Conservation (phyloP, 2,113 vertebrate species). For the Hippocampus guttulatus region DNA sequence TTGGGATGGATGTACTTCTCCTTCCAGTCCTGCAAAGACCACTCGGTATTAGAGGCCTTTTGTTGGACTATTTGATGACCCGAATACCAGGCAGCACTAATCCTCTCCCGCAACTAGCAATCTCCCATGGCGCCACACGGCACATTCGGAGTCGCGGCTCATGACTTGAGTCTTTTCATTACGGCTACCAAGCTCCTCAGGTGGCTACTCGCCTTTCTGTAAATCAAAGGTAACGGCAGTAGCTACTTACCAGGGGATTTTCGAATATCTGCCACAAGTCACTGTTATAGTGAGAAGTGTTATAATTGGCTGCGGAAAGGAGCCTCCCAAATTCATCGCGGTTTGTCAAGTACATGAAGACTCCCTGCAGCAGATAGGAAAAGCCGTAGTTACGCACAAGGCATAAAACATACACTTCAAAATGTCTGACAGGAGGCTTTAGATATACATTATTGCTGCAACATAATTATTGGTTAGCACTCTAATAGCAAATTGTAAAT, state of each 20-base stretch:
- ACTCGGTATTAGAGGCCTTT: slow-evolving; percentile 19
- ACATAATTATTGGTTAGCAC: slow-evolving; percentile 20
- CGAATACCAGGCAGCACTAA: slow-evolving; percentile 44
- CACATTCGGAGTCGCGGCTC: background rate
- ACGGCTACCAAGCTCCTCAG: slow-evolving; percentile 32
- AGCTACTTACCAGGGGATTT: slow-evolving; percentile 90
- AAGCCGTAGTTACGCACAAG: slow-evolving; percentile 40
- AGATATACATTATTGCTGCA: slow-evolving; percentile 21
- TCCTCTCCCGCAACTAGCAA: slow-evolving; percentile 8
- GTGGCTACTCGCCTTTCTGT: slow-evolving; percentile 13
- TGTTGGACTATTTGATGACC: slow-evolving; percentile 30
- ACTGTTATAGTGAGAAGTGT: slow-evolving; percentile 89
- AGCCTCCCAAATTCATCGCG: slow-evolving; percentile 94
- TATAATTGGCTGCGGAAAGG: slow-evolving; percentile 93
- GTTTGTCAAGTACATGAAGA: slow-evolving; percentile 98
- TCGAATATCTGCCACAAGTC: slow-evolving; percentile 99
- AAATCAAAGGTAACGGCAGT: background rate
- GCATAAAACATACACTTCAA: slow-evolving; percentile 7
- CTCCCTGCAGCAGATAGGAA: slow-evolving; percentile 77
- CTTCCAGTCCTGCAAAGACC: slow-evolving; percentile 85
- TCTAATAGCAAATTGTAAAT: slow-evolving; percentile 10
- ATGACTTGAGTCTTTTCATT: slow-evolving; percentile 32
- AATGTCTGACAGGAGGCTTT: slow-evolving; percentile 10
- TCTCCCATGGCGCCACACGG: slow-evolving; percentile 16
- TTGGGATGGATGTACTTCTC: slow-evolving; percentile 94